Conservation (phyloP, 2,797 vertebrate species). For the Antennarius maculatus region DNA sequence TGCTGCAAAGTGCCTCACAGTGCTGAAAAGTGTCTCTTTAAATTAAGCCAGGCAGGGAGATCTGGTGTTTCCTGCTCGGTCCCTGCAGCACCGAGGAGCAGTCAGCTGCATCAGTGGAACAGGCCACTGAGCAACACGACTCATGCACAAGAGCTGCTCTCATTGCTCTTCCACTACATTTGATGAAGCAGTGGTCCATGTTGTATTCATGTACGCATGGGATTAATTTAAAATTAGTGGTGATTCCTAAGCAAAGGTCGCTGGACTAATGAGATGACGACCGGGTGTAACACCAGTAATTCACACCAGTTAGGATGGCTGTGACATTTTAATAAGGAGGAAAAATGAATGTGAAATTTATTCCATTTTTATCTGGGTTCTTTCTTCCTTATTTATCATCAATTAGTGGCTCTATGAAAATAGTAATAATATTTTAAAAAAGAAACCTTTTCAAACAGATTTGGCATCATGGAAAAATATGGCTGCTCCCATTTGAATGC, state of each 20-base stretch:
- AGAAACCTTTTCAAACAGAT: neutral
- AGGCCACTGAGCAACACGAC: constrained; percentile 67
- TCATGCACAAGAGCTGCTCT: constrained; percentile 39
- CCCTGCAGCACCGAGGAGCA: constrained; percentile 58
- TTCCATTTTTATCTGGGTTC: neutral
- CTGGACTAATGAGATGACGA: constrained; percentile 20
- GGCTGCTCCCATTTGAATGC: neutral
- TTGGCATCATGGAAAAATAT: neutral
- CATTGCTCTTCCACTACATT: constrained; percentile 58
- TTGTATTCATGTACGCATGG: constrained; percentile 31
- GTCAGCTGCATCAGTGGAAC: constrained; percentile 54
- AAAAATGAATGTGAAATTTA: constrained; percentile 2
- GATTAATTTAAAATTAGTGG: constrained; percentile 24
- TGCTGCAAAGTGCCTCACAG: constrained; percentile 41
- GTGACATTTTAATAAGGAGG: too few relatives aligned
- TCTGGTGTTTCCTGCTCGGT: constrained; percentile 28
- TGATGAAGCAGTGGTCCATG: constrained; percentile 24
- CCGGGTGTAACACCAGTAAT: neutral
- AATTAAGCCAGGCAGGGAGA: constrained; percentile 35
- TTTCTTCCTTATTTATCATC: neutral
- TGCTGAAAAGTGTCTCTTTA: constrained; percentile 21
- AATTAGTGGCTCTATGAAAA: constrained; percentile 4
- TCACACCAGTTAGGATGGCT: neutral
- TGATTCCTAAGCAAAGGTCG: constrained; percentile 18
- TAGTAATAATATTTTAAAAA: neutral